Evolutionary conservation across 2,797 vertebrate genomes (phyloP), one percentile per base, ranked within the genome.

Genomic region (Epinephelus coioides): DNA sequence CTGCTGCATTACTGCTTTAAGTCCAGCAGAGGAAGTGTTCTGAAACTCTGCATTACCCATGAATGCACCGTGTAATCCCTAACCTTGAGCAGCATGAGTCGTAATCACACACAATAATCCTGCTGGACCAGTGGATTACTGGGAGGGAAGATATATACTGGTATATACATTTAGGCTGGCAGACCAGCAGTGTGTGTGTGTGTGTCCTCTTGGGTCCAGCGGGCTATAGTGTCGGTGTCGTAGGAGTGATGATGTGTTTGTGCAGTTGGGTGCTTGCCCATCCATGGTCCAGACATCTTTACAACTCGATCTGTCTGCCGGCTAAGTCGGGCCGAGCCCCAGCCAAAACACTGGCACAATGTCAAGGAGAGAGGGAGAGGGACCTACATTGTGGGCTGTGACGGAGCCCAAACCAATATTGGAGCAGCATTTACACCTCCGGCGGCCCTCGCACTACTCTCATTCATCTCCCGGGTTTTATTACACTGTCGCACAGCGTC

Each of bases 81-180:
- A 64, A 86, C 83, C 76, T 86, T 57, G 67, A 57, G 67, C 34
- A 34, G 79, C 79, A 79, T 15, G 56, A 78, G 69, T 83, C 68
- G 38, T 89, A 91, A 91, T 90, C 87, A 78, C 79, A 73, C 23
- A 30, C 78, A 70, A 59, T 91, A 91, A 90, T 91, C 82, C 89
- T n/a, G 68, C 76, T 40, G 73, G 38, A 69, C 74, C 63, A 13
- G 78, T 84, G 85, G 91, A 90, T 91, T 90, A 89, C 19, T 57
- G 67, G 50, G 56, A 60, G 49, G 66, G 69, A 59, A 21, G 30
- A 56, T 40, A 57, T 59, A 19, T 47, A 15, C 56, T 27, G 71
- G 18, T 59, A 11, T 57, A 51, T 70, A 72, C 19, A 21, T 70
- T 78, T 63, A 53, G 15, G 13, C 47, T 79, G 56, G 72, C 69